phyloP scores from a whole-genome alignment of 2,113 vertebrate species.

The Nerophis lumbriciformis region DNA sequence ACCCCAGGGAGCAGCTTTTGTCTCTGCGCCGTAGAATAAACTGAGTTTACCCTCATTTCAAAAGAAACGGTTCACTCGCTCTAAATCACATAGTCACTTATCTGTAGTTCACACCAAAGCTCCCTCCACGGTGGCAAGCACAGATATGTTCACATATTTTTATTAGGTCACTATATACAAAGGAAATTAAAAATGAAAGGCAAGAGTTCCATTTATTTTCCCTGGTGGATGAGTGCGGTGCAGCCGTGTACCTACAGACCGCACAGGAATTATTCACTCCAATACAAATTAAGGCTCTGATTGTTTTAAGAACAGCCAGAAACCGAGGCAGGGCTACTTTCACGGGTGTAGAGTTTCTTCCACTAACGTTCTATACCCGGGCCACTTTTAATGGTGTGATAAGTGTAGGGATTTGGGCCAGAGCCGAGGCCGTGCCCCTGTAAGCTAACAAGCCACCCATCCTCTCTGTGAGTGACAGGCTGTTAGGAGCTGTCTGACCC shows the following conservation, averaged over 20 bases:
- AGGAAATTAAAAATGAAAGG: constrained; percentile 60
- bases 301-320: constrained; percentile 41
- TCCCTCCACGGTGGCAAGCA: constrained; percentile 28
- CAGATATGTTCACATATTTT: constrained; percentile 55
- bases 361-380: not conserved
- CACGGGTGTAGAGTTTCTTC: not conserved
- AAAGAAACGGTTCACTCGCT: constrained; percentile 50
- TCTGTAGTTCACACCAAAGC: constrained; percentile 30
- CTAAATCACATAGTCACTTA: constrained; percentile 40
- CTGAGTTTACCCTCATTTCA: constrained; percentile 57
- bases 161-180: constrained; percentile 58
- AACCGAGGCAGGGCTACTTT: not conserved
- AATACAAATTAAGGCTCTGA: constrained; percentile 53
- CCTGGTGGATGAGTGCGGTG: constrained; percentile 31
- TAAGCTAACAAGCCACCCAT: constrained; percentile 24
- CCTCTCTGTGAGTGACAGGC: constrained; percentile 49
- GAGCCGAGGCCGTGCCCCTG: constrained; percentile 20
- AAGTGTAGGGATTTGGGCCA: constrained; percentile 20
- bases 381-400: constrained; percentile 1
- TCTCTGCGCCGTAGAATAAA: constrained; percentile 64
- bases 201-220: constrained; percentile 45
- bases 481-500: constrained; percentile 48
- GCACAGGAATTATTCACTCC: constrained; percentile 24
- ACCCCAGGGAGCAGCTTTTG: constrained; percentile 55
- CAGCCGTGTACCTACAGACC: constrained; percentile 44